Percentiles rank a stretch among this genome's conserved stretches.
phyloP scores from a whole-genome alignment of 2,888 invertebrate species.

The Trissolcus japonicus region DNA sequence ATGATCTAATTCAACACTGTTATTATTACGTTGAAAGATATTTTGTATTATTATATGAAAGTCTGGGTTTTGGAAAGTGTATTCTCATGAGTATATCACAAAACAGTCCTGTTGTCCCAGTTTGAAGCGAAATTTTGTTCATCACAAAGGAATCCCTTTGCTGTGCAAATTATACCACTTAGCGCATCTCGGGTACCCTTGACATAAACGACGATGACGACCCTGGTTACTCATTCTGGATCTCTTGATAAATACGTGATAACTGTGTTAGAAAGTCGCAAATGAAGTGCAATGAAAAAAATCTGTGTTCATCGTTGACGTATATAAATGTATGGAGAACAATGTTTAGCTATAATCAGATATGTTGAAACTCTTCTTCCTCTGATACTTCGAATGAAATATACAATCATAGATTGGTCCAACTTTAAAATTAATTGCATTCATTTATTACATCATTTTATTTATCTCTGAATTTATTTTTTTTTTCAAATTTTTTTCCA shows the following conservation, averaged over 20 bases:
- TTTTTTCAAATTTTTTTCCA: no score
- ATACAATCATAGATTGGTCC: no score
- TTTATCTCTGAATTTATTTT: no score
- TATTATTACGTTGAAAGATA: constrained; percentile 9
- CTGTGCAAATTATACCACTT: constrained; percentile 60
- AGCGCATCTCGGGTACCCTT: constrained; percentile 56
- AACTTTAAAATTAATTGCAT: no score
- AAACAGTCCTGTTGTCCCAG: constrained; percentile 50
- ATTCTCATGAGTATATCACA: constrained; percentile 45
- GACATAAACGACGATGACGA: constrained; percentile 47
- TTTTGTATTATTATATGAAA: constrained; percentile 47
- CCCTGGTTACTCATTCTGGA: constrained; percentile 52
- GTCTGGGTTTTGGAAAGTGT: constrained; percentile 29
- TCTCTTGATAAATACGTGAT: constrained; percentile 54
- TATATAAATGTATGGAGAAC: neutral
- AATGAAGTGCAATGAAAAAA: constrained; percentile 34
- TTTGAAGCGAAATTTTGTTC: constrained; percentile 48
- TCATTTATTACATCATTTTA: no score
- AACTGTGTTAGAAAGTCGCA: constrained; percentile 51
- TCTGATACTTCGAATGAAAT: no score
- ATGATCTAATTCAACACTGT: neutral
- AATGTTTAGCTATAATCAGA: neutral
- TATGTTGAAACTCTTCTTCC: no score
- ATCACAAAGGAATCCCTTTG: constrained; percentile 57
- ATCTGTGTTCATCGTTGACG: constrained; percentile 39